Percentiles rank a stretch among this genome's conserved stretches.
Conservation (phyloP, 1,140 invertebrate species). For the Apolygus lucorum region DNA sequence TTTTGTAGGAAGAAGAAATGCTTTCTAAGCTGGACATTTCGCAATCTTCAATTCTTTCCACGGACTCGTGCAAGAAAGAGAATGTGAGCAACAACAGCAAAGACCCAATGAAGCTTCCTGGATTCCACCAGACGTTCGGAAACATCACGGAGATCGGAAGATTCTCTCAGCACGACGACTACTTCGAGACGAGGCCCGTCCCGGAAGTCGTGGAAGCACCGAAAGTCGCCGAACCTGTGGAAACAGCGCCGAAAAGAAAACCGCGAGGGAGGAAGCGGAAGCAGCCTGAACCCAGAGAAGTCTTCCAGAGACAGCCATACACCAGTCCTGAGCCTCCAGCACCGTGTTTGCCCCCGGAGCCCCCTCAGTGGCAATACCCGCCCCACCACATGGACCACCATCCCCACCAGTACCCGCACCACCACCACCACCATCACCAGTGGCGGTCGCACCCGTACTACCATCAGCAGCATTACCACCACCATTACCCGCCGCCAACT, state of each 20-base stretch:
- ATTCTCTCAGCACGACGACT: constrained; percentile 50
- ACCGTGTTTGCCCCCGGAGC: constrained; percentile 13
- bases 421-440: constrained; percentile 28
- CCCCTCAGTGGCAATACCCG: constrained; percentile 17
- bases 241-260: constrained; percentile 20
- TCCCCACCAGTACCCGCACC: constrained; percentile 22
- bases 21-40: constrained; percentile 18
- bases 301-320: constrained; percentile 23
- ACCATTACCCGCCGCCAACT: constrained; percentile 21
- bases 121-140: constrained; percentile 66
- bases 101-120: constrained; percentile 47
- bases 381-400: constrained; percentile 18
- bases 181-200: constrained; percentile 35
- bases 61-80: background rate
- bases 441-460: constrained; percentile 31
- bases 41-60: background rate
- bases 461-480: constrained; percentile 25
- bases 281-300: constrained; percentile 23
- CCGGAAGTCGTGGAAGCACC: constrained; percentile 20
- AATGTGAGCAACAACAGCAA: background rate
- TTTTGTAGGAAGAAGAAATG: constrained; percentile 24
- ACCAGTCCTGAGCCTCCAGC: constrained; percentile 20
- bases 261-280: constrained; percentile 29
- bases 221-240: constrained; percentile 17
- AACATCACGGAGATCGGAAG: constrained; percentile 62